Evolutionary conservation across 2,888 invertebrate genomes (phyloP).

Genomic region (Himalopsyche tibetana): DNA sequence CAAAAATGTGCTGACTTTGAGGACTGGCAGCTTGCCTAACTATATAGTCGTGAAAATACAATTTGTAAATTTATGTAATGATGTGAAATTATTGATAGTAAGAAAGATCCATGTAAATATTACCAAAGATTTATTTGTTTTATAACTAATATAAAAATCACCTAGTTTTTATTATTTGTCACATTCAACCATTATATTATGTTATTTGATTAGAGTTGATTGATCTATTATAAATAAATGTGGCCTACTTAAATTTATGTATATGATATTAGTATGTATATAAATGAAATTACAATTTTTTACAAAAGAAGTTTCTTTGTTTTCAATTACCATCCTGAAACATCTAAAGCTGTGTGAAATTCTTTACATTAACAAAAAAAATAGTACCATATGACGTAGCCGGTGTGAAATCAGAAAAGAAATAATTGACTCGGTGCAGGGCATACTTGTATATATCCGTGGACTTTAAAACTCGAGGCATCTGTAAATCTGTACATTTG

Average conservation of each 20-base stretch:
- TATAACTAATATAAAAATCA: conserved; percentile 34
- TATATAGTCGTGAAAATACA: conserved; percentile 6
- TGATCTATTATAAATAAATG: conserved; percentile 42
- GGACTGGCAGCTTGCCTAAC: background rate
- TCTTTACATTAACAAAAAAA: too few species aligned
- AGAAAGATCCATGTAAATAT: conserved; percentile 27
- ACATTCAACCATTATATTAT: background rate
- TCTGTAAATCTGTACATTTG: too few species aligned
- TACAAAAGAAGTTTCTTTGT: background rate
- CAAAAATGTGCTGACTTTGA: background rate
- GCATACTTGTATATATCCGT: too few species aligned
- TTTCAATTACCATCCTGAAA: too few species aligned
- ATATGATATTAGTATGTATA: conserved; percentile 35
- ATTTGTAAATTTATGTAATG: conserved; percentile 10
- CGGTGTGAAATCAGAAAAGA: too few species aligned
- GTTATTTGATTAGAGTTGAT: conserved; percentile 17
- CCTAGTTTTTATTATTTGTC: conserved; percentile 18
- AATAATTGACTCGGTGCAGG: too few species aligned
- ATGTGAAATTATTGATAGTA: conserved; percentile 17
- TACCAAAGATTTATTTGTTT: conserved; percentile 45
- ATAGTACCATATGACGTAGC: too few species aligned
- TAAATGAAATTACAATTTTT: conserved; percentile 29
- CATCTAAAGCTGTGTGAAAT: too few species aligned
- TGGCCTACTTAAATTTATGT: conserved; percentile 53
- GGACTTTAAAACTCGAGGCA: too few species aligned